Percentiles rank a stretch among this genome's conserved stretches.
These are phyloP conservation scores for Neotoxoptera formosana DNA, from an alignment of 1,140 invertebrate species.

Conservation along the genomic window DNA sequence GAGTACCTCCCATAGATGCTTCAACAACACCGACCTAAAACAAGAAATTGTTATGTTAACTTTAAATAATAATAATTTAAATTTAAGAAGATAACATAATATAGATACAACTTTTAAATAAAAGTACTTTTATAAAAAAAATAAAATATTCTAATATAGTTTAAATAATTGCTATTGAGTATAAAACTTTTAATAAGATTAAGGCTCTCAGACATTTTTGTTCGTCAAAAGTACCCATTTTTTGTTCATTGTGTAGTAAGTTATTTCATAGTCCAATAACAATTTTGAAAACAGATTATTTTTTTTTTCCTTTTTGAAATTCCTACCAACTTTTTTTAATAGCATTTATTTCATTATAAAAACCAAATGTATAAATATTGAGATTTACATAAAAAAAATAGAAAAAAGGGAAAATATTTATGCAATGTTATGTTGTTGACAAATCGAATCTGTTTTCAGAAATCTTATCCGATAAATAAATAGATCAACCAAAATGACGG, in stretches of 20 bases:
- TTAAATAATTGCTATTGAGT: not conserved
- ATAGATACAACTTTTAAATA: not conserved
- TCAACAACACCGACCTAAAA: slow-evolving; percentile 62
- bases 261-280: not conserved
- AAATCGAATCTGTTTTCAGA: not conserved
- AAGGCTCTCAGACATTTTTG: not conserved
- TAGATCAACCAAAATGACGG: not conserved
- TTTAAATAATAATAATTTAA: not conserved
- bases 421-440: not conserved
- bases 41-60: not conserved
- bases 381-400: not conserved
- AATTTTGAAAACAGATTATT: not conserved
- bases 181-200: not conserved
- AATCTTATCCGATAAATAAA: not conserved
- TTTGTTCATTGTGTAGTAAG: not conserved
- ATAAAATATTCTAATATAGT: not conserved
- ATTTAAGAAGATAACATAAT: not conserved
- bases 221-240: not conserved
- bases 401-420: not conserved
- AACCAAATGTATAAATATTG: not conserved
- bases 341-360: not conserved
- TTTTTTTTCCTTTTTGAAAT: not conserved
- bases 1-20: slow-evolving; percentile 65
- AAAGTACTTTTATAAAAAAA: not conserved
- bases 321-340: not conserved